These are phyloP conservation scores for Tetrao urogallus DNA, from an alignment of 2,113 vertebrate species.

Conservation along the genomic window DNA sequence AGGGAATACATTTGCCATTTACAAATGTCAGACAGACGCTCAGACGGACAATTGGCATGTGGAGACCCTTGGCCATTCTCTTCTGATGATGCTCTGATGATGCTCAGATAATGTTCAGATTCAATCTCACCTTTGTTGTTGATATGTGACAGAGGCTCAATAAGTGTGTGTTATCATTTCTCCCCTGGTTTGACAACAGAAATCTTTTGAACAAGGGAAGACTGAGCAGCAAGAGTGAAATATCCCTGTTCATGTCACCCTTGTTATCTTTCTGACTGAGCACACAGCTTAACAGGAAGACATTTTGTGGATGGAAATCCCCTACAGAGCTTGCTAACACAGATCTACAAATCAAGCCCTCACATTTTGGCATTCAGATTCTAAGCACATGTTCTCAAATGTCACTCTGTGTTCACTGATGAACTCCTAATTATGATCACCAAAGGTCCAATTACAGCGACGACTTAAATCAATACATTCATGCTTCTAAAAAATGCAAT, in stretches of 20 bases:
- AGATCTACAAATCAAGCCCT: not conserved
- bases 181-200: not conserved
- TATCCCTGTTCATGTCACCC: not conserved
- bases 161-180: not conserved
- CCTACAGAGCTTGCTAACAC: not conserved
- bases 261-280: not conserved
- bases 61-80: not conserved
- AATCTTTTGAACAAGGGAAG: constrained; percentile 21
- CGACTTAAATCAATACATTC: not conserved
- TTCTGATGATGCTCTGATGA: not conserved
- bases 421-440: not conserved
- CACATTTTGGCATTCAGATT: not conserved
- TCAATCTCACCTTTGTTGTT: constrained; percentile 20
- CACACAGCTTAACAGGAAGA: not conserved
- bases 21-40: not conserved
- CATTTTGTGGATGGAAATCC: not conserved
- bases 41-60: not conserved
- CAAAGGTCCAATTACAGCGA: not conserved
- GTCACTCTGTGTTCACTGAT: not conserved
- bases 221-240: not conserved
- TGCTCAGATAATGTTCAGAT: constrained; percentile 21
- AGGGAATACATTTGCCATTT: not conserved
- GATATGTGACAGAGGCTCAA: not conserved
- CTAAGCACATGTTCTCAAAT: not conserved
- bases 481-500: not conserved